Evolutionary conservation across 2,888 invertebrate species (phyloP), one percentile per base, ranked within the genome.

Genomic region (Branchipolynoe longqiensis): DNA sequence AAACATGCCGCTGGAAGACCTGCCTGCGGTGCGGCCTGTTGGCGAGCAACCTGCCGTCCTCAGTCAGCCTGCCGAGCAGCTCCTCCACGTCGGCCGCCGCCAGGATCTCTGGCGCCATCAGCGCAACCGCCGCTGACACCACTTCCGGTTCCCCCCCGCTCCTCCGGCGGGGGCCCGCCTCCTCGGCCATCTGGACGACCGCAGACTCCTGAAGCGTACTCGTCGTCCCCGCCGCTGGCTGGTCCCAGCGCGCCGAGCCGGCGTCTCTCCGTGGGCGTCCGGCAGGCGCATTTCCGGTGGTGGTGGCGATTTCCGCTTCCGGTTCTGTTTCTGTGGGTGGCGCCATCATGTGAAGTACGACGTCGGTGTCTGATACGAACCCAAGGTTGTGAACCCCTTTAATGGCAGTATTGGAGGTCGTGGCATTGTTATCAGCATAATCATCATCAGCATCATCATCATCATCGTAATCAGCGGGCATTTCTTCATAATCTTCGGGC

Each of bases 401-500:
- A 0, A 22, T 14, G 25, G 38, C 69, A 33, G 38, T 38, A 33
- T 12, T 2, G 2, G n/a, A 4, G 6, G 69, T 38, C 18, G 69
- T 38, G 25, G 58, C 58, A 8, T 8, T 18, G 48, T 18, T 48
- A n/a, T n/a, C n/a, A n/a, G n/a, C n/a, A n/a, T n/a, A n/a, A n/a
- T n/a, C n/a, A n/a, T 14, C n/a, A 4, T n/a, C 58, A 38, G 22
- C 69, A 6, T 18, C 3, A 12, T 33, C 36, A 12, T 33, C 22
- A 14, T 22, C 69, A 0, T 69, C 69, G 1, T 62, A 18, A 1
- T 3, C 62, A 62, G 62, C 1, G 1, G 62, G 62, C 28, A 25
- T 25, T 62, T 62, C 62, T 22, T 69, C 69, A 36, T 69, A 69
- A 38, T 69, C 69, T 12, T 33, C 69, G 2, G 69, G 69, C n/a